These are phyloP conservation scores for Steromphala cineraria DNA, from an alignment of 2,888 invertebrate genomes.

Conservation along the genomic window DNA sequence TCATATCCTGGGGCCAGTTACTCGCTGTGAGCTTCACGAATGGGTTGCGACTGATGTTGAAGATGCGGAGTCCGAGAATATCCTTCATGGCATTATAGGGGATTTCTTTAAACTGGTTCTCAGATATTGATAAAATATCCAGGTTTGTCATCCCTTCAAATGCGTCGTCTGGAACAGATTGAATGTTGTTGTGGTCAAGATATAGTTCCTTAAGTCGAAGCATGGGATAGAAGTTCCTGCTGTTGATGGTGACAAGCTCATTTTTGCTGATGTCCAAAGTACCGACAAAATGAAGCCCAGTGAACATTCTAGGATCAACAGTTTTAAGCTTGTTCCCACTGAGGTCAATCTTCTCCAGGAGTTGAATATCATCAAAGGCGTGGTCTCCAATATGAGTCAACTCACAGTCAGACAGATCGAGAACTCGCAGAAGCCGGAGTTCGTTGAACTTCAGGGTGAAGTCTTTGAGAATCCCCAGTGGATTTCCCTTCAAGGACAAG, in stretches of 20 bases:
- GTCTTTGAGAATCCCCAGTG: constrained; percentile 18
- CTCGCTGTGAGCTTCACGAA: not conserved
- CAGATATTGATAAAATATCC: constrained; percentile 21
- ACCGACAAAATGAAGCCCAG: constrained; percentile 1
- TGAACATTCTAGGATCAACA: not conserved
- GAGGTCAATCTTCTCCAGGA: constrained; percentile 5
- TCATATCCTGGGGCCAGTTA: not conserved
- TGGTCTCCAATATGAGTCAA: constrained; percentile 1
- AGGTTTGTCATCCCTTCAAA: constrained; percentile 23
- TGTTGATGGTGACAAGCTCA: not conserved
- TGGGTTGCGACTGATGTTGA: constrained; percentile 31
- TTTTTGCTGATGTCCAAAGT: constrained; percentile 13
- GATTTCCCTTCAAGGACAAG: constrained; percentile 28
- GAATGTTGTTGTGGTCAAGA: constrained; percentile 22
- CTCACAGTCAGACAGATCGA: constrained; percentile 16
- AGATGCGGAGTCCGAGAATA: not conserved
- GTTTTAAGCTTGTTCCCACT: constrained; percentile 8
- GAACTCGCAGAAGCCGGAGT: not conserved
- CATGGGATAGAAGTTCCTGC: constrained; percentile 2
- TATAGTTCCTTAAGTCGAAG: constrained; percentile 7
- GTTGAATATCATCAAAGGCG: not conserved
- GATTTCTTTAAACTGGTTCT: constrained; percentile 22
- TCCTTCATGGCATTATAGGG: constrained; percentile 18
- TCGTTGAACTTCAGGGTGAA: not conserved
- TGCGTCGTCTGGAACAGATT: not conserved